These are phyloP conservation scores for Triops cancriformis DNA, from an alignment of 1,140 invertebrate species.

Conservation along the genomic window DNA sequence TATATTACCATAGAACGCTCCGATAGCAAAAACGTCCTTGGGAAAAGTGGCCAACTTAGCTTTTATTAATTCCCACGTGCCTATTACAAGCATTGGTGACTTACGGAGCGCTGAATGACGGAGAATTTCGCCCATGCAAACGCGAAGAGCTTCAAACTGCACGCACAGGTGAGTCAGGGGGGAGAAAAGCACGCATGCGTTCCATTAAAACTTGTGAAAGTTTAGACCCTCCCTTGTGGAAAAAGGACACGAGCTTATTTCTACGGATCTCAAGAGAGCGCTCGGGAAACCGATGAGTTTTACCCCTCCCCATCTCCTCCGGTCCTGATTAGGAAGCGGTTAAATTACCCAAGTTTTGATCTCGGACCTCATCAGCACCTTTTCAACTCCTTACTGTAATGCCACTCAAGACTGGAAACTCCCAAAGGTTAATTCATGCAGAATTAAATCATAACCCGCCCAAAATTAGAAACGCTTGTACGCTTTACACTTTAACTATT, in stretches of 20 bases:
- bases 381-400: background rate
- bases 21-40: background rate
- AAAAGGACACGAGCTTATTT: background rate
- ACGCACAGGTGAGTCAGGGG: background rate
- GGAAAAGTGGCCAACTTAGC: background rate
- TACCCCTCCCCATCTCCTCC: too few species aligned
- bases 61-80: background rate
- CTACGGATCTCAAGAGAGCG: background rate
- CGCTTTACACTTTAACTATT: too few species aligned
- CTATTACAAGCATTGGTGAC: background rate
- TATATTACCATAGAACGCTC: background rate
- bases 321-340: background rate
- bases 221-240: background rate
- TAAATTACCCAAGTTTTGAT: slow-evolving; percentile 1
- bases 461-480: too few species aligned
- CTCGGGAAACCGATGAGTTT: background rate
- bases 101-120: background rate
- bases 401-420: background rate
- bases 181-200: background rate
- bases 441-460: background rate
- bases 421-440: background rate
- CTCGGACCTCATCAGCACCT: background rate
- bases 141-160: background rate
- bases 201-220: background rate
- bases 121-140: background rate